phyloP scores from a whole-genome alignment of 2,888 invertebrate genomes.

The Tetanocera ferruginea region DNA sequence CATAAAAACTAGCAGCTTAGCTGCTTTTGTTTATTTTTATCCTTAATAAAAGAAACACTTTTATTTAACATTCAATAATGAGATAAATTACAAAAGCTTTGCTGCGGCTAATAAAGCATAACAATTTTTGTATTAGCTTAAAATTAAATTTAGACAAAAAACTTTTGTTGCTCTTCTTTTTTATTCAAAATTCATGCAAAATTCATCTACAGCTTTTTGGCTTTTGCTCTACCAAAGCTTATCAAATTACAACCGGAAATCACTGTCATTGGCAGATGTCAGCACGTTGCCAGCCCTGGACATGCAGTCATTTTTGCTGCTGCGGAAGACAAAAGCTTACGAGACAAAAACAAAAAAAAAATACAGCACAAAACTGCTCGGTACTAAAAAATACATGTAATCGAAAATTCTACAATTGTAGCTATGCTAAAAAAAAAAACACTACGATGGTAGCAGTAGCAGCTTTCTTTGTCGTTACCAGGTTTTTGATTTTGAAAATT shows the following conservation, averaged over 20 bases:
- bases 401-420: not conserved
- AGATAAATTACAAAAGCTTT: no score
- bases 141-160: no score
- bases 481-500: not conserved
- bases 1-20: no score
- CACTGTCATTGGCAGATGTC: conserved; percentile 7
- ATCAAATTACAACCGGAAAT: conserved; percentile 16
- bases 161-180: no score
- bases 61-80: no score
- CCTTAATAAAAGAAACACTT: no score
- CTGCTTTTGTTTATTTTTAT: no score
- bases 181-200: no score
- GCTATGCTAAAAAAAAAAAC: not conserved
- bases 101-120: no score
- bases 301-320: conserved; percentile 8
- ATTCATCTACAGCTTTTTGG: not conserved
- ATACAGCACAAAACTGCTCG: not conserved
- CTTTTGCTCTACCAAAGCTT: not conserved
- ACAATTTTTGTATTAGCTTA: no score
- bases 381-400: not conserved
- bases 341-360: not conserved
- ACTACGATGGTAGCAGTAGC: not conserved
- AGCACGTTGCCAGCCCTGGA: conserved; percentile 5
- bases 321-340: not conserved
- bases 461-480: not conserved